phyloP scores from a whole-genome alignment of 2,113 vertebrate genomes.

The Clupea harengus region DNA sequence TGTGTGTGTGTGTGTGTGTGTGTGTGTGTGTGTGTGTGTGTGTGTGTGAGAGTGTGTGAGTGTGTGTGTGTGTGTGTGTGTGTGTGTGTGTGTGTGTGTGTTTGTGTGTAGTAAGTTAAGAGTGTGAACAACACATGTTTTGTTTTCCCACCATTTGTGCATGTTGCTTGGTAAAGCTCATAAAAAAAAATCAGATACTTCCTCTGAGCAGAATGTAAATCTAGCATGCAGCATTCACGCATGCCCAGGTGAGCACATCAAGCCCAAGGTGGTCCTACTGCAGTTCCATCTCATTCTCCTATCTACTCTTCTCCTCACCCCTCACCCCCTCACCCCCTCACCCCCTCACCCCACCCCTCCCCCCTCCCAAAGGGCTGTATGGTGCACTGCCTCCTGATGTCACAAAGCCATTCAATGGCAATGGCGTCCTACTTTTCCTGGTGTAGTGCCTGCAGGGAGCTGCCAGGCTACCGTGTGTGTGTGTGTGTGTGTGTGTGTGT shows the following conservation, averaged over 20 bases:
- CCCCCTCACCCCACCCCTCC: background rate
- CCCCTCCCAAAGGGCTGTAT: background rate
- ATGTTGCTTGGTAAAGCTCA: background rate
- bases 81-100: background rate
- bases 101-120: background rate
- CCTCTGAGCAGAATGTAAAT: background rate
- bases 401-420: background rate
- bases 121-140: background rate
- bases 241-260: conserved; percentile 1
- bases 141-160: background rate
- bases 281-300: background rate
- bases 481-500: conserved; percentile 27
- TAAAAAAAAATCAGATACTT: background rate
- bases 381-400: conserved; percentile 6
- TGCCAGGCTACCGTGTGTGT: background rate
- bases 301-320: background rate
- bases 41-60: no score
- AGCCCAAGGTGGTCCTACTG: background rate
- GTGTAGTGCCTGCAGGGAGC: background rate
- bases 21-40: background rate
- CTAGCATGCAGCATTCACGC: background rate
- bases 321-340: background rate
- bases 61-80: background rate
- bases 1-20: background rate
- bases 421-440: conserved; percentile 15